phyloP scores from a whole-genome alignment of 2,113 vertebrate species.

The Agapornis roseicollis region DNA sequence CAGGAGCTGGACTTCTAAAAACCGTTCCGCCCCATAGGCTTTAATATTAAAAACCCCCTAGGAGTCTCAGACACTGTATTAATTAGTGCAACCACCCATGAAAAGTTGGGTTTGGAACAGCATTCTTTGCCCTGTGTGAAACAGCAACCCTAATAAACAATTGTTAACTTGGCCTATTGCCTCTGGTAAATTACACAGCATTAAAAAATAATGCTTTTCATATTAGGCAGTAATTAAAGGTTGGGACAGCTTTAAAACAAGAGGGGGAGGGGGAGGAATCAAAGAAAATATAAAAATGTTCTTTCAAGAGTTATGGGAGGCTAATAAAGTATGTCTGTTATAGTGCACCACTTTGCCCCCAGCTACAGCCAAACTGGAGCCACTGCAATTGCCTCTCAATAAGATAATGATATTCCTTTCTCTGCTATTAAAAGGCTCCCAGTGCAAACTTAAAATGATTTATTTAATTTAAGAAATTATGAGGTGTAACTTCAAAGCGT shows the following conservation, averaged over 20 bases:
- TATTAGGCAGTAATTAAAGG: conserved; percentile 90
- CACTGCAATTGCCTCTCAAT: conserved; percentile 87
- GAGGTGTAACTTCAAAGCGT: conserved; percentile 88
- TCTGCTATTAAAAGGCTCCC: conserved; percentile 88
- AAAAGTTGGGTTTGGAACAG: conserved; percentile 81
- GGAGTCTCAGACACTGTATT: conserved; percentile 83
- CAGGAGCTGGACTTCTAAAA: conserved; percentile 79
- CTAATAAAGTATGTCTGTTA: conserved; percentile 89
- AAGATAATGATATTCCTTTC: conserved; percentile 92
- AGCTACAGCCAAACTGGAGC: conserved; percentile 88
- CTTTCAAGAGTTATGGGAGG: conserved; percentile 87
- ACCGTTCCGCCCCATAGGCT: conserved; percentile 80
- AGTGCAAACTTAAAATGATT: conserved; percentile 90
- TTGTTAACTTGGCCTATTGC: conserved; percentile 85
- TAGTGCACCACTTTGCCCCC: conserved; percentile 81
- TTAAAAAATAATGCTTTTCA: conserved; percentile 92
- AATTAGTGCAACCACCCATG: conserved; percentile 88
- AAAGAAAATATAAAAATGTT: conserved; percentile 87
- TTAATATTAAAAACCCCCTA: conserved; percentile 78
- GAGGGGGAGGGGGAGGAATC: conserved; percentile 79
- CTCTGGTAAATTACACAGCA: conserved; percentile 88
- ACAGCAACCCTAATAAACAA: conserved; percentile 84
- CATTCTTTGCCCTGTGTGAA: conserved; percentile 82
- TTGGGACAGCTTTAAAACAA: conserved; percentile 86
- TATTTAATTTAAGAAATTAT: conserved; percentile 90